Evolutionary conservation across 2,113 vertebrate genomes (phyloP).

Genomic region (Nymphicus hollandicus): DNA sequence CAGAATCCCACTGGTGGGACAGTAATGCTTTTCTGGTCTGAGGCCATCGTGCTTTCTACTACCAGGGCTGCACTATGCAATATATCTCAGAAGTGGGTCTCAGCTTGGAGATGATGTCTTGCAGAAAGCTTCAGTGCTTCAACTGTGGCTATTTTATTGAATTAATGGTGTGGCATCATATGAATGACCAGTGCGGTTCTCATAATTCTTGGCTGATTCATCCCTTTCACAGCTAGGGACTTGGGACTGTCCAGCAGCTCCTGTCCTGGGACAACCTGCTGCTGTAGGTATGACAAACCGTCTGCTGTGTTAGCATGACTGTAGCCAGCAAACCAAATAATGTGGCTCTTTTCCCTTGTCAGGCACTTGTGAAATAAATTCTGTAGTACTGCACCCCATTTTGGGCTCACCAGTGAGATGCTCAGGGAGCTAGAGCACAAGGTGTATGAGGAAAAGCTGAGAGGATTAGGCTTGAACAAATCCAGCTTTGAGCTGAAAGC

Average conservation of each 20-base stretch:
- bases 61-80: background rate
- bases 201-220: background rate
- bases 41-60: background rate
- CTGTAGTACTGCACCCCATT: background rate
- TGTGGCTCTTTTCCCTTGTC: background rate
- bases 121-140: background rate
- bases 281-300: background rate
- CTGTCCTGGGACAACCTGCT: background rate
- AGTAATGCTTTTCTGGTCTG: background rate
- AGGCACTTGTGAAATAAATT: background rate
- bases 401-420: background rate
- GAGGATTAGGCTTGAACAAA: background rate
- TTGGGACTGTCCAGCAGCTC: background rate
- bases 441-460: background rate
- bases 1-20: background rate
- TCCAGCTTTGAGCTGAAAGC: background rate
- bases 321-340: background rate
- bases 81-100: background rate
- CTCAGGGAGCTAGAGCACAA: background rate
- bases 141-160: background rate
- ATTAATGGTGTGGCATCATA: background rate
- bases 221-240: background rate
- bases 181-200: background rate
- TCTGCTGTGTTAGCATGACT: background rate
- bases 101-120: background rate